phyloP scores from a whole-genome alignment of 53 echinoderm and acorn worm species.

The Temnopleurus reevesii region DNA sequence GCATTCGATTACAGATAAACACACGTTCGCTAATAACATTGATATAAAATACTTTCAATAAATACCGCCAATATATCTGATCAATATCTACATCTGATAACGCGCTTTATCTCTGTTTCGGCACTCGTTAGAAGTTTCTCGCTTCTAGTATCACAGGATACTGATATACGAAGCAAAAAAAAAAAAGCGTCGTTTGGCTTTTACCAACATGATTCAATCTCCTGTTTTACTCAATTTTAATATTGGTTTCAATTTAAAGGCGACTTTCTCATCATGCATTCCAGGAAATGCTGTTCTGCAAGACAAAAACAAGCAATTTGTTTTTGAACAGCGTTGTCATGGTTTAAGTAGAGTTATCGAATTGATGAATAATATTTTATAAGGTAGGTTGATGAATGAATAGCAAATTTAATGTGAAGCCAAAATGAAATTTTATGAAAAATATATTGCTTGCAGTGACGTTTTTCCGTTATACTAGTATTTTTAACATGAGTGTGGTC shows the following conservation, averaged over 20 bases:
- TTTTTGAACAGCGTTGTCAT: no score
- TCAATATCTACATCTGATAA: conserved; percentile 15
- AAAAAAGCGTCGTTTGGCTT: no score
- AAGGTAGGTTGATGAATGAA: neutral
- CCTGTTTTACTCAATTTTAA: neutral
- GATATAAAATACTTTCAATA: neutral
- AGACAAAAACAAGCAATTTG: neutral
- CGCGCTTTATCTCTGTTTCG: neutral
- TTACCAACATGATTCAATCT: neutral
- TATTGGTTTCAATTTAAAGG: neutral
- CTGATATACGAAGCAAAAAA: neutral
- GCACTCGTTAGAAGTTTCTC: neutral
- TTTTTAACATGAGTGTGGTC: neutral
- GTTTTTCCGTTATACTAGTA: neutral
- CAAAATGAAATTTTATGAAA: neutral
- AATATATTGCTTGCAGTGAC: neutral
- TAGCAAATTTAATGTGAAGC: neutral
- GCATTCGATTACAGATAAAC: neutral
- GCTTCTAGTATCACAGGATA: neutral
- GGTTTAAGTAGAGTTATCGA: no score
- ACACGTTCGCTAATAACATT: neutral
- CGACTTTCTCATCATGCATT: neutral
- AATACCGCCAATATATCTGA: neutral
- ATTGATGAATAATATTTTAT: neutral
- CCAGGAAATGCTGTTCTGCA: neutral